phyloP scores from a whole-genome alignment of 1,140 invertebrate species.

The Helicoverpa armigera region DNA sequence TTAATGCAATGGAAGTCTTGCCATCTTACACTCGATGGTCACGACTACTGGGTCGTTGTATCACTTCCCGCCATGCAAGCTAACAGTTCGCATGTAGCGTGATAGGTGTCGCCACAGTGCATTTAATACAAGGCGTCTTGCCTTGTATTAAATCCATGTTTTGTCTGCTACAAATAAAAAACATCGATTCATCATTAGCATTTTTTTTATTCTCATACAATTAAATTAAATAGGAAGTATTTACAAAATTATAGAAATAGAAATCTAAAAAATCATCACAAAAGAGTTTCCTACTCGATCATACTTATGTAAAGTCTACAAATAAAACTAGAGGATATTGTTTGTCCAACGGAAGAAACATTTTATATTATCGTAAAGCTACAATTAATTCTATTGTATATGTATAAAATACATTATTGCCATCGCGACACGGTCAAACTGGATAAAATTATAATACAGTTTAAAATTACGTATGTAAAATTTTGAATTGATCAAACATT shows the following conservation, averaged over 20 bases:
- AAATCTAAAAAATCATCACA: slow-evolving; percentile 59
- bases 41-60: too few species aligned
- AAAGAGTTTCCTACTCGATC: slow-evolving; percentile 48
- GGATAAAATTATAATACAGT: not conserved
- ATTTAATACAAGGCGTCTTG: too few species aligned
- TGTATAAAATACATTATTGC: slow-evolving; percentile 30
- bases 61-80: too few species aligned
- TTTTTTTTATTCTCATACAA: slow-evolving; percentile 43
- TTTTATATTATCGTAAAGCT: not conserved
- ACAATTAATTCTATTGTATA: slow-evolving; percentile 19
- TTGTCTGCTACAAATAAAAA: not conserved
- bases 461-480: slow-evolving; percentile 25
- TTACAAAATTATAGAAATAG: slow-evolving; percentile 56
- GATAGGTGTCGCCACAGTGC: too few species aligned
- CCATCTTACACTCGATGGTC: too few species aligned
- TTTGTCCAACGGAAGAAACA: slow-evolving; percentile 1
- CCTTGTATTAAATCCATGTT: too few species aligned
- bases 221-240: slow-evolving; percentile 51
- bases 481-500: not conserved
- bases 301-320: slow-evolving; percentile 37
- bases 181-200: not conserved
- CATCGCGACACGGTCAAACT: slow-evolving; percentile 21
- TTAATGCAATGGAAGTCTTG: too few species aligned
- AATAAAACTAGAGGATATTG: slow-evolving; percentile 46
- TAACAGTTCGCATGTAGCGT: too few species aligned